Base-by-base conservation (phyloP, 53 echinoderm and acorn worm genomes). In the Echinometra lucunter region DNA sequence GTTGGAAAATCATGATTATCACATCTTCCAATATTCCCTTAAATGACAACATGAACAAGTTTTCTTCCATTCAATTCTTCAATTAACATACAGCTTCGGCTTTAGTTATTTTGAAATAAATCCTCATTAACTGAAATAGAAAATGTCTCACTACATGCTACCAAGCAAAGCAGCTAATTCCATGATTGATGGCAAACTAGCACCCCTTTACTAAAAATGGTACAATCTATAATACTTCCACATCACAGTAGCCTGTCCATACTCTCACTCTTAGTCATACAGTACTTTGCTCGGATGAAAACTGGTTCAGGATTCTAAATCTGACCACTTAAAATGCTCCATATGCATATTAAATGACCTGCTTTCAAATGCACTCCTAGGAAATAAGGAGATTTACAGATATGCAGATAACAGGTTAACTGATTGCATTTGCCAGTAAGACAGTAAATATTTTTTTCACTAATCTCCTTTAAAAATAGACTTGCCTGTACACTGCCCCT, bases 131-230 rank as follows among this genome's bases (percentile, higher is more conserved):
- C 3, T 44, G 18, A 82, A 23, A 82, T 42, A n/a, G n/a, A n/a
- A n/a, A n/a, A n/a, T n/a, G n/a, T n/a, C n/a, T n/a, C n/a, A n/a
- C n/a, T n/a, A n/a, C n/a, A n/a, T n/a, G n/a, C n/a, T n/a, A n/a
- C n/a, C 44, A 82, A 15, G 16, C 12, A 53, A 49, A 85, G 15
- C 19, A 42, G 45, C 27, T 28, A 45, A 85, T 49, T 28, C 19
- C 2, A 19, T 42, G 21, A 78, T 30, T 21, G 78, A 38, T 0
- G 42, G 78, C 19, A 15, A 15, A 3, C 1, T 45, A 12, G n/a
- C 85, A 85, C 85, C 85, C 85, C 85, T 49, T 19, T 45, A 49
- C 10, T 49, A 27, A 85, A 78, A 85, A 85, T 85, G 85, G 85
- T 85, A 85, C 47, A 85, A 49, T 49, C 85, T 85, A 85, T 85